A percentile compares a stretch with the other conserved stretches of the same genome.
Evolutionary conservation across 92 coral and sea anemone genomes (phyloP).

Genomic region (Phenganax marumi): DNA sequence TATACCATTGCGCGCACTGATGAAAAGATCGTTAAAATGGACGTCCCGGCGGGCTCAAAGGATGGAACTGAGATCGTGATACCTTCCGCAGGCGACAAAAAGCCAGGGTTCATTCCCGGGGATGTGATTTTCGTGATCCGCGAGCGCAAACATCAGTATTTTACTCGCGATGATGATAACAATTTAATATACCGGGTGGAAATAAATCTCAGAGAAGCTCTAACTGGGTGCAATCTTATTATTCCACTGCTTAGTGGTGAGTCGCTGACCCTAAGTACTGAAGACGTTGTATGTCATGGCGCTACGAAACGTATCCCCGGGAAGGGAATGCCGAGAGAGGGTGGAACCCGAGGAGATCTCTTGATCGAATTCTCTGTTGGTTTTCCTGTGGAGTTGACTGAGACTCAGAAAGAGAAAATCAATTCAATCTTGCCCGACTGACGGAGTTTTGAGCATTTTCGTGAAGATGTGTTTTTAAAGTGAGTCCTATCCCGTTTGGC

Average conservation of each 20-base stretch:
- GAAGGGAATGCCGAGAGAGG: slow-evolving; percentile 82
- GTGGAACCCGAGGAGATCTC: slow-evolving; percentile 68
- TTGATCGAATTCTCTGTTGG: slow-evolving; percentile 72
- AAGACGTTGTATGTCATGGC: slow-evolving; percentile 70
- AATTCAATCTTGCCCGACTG: slow-evolving; percentile 24
- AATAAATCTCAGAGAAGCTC: slow-evolving; percentile 77
- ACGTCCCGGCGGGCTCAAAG: slow-evolving; percentile 89
- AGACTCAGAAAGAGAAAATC: slow-evolving; percentile 57
- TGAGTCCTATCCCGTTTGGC: background rate
- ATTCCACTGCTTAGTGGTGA: slow-evolving; percentile 71
- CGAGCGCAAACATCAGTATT: slow-evolving; percentile 69
- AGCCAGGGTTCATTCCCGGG: slow-evolving; percentile 86
- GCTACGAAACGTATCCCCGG: slow-evolving; percentile 62
- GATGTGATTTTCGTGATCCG: slow-evolving; percentile 81
- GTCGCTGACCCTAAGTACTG: slow-evolving; percentile 55
- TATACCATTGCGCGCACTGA: slow-evolving; percentile 59
- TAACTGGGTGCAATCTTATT: slow-evolving; percentile 63
- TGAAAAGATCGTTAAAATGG: slow-evolving; percentile 79
- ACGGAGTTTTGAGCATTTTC: background rate
- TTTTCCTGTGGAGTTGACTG: slow-evolving; percentile 66
- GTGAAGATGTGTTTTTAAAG: background rate
- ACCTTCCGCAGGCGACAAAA: slow-evolving; percentile 80
- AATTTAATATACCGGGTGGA: slow-evolving; percentile 73
- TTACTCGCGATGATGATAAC: slow-evolving; percentile 78
- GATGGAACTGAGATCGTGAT: slow-evolving; percentile 84